Percentiles rank a stretch among this genome's conserved stretches.
phyloP scores from a whole-genome alignment of 1,140 invertebrate species.

The Babylonia areolata region DNA sequence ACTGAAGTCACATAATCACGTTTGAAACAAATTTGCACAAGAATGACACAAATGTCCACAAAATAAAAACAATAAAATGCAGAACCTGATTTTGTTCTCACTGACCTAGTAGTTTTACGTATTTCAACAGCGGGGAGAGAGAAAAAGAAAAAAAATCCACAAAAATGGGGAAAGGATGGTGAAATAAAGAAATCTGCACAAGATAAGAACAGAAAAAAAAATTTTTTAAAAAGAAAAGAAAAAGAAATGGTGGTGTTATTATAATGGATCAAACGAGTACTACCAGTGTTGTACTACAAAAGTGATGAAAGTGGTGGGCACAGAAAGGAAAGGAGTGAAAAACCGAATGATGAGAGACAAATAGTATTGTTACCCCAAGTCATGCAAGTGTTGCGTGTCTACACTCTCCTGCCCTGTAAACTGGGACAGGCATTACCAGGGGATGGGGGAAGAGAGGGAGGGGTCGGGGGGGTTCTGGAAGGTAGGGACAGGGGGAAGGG shows the following conservation, averaged over 20 bases:
- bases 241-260: background rate
- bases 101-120: background rate
- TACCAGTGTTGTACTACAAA: background rate
- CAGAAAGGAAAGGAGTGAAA: too few relatives aligned
- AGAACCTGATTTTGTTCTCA: background rate
- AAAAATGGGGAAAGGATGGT: background rate
- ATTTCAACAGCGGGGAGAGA: background rate
- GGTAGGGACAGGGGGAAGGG: too few relatives aligned
- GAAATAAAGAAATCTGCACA: background rate
- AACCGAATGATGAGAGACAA: too few relatives aligned
- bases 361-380: too few relatives aligned
- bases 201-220: background rate
- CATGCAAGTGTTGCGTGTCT: too few relatives aligned
- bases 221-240: background rate
- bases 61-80: background rate
- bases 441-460: background rate
- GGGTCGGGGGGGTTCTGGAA: too few relatives aligned
- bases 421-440: too few relatives aligned
- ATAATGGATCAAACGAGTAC: too few relatives aligned
- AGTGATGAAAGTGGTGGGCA: too few relatives aligned
- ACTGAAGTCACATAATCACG: conserved; percentile 28
- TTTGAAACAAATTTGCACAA: conserved; percentile 18
- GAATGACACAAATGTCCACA: conserved; percentile 4
- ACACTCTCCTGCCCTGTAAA: too few relatives aligned
- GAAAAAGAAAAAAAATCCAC: background rate